These are phyloP conservation scores for Enoplosus armatus DNA, from an alignment of 2,797 vertebrate genomes.

Conservation along the genomic window DNA sequence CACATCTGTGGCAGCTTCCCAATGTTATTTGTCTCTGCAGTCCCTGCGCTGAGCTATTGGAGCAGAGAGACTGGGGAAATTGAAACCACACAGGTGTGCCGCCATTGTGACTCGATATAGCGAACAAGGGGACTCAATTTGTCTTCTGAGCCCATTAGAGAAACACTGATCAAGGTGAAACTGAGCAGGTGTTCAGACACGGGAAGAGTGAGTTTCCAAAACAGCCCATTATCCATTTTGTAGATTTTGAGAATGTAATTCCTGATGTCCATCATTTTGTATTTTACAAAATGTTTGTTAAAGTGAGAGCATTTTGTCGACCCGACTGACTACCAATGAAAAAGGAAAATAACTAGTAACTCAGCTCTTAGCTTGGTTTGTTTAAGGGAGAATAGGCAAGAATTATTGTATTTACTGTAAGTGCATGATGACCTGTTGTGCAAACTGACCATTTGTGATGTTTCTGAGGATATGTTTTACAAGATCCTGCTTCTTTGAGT, in stretches of 20 bases:
- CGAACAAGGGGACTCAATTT: constrained; percentile 26
- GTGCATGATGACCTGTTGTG: neutral
- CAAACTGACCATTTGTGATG: too few species aligned
- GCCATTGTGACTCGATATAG: constrained; percentile 40
- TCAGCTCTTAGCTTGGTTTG: neutral
- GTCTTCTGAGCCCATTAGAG: constrained; percentile 52
- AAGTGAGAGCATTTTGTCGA: neutral
- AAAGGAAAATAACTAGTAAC: neutral
- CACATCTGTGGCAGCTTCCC: constrained; percentile 59
- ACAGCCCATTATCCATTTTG: constrained; percentile 3
- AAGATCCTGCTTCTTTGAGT: too few species aligned
- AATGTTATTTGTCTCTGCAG: constrained; percentile 52
- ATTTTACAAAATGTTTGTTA: neutral
- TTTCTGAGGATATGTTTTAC: too few species aligned
- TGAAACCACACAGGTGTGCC: constrained; percentile 58
- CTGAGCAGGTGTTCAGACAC: constrained; percentile 42
- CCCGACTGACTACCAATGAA: neutral
- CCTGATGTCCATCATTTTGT: neutral
- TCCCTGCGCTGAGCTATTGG: constrained; percentile 40
- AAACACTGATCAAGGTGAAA: constrained; percentile 52
- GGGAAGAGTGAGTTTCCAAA: neutral
- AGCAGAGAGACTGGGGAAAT: constrained; percentile 43
- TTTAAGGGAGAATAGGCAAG: neutral
- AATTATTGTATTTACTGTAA: neutral
- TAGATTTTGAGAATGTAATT: neutral